Evolutionary conservation across 1,140 invertebrate species (phyloP).

Genomic region (Plodia interpunctella): DNA sequence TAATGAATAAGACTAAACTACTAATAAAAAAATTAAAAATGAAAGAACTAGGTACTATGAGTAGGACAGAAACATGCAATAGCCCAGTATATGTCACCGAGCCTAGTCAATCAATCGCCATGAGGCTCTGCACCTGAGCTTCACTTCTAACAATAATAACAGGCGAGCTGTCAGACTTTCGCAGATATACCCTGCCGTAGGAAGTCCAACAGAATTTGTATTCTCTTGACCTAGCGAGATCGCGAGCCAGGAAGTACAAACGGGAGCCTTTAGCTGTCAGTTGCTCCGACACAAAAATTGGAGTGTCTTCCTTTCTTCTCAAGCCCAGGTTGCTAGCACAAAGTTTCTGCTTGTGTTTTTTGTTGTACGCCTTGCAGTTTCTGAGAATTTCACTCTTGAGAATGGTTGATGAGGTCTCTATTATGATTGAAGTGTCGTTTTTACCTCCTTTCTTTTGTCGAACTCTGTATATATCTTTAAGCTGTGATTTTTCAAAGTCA

Average conservation of each 20-base stretch:
- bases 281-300: slow-evolving; percentile 11
- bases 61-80: background rate
- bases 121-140: background rate
- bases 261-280: slow-evolving; percentile 8
- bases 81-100: background rate
- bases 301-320: slow-evolving; percentile 1
- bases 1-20: background rate
- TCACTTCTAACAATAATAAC: slow-evolving; percentile 11
- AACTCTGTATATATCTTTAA: slow-evolving; percentile 11
- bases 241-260: slow-evolving; percentile 11
- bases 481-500: too few relatives aligned
- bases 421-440: background rate
- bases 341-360: slow-evolving; percentile 8
- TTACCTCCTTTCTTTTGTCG: background rate
- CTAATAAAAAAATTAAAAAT: background rate
- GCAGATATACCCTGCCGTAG: slow-evolving; percentile 12
- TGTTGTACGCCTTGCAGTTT: background rate
- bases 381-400: slow-evolving; percentile 6
- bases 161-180: background rate
- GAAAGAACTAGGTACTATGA: background rate
- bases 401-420: slow-evolving; percentile 9
- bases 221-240: slow-evolving; percentile 5
- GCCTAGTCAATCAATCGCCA: too few relatives aligned
- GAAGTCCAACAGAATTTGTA: slow-evolving; percentile 15
- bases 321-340: slow-evolving; percentile 9